Conservation (phyloP, 2,888 invertebrate species). For the Biston stratarius region DNA sequence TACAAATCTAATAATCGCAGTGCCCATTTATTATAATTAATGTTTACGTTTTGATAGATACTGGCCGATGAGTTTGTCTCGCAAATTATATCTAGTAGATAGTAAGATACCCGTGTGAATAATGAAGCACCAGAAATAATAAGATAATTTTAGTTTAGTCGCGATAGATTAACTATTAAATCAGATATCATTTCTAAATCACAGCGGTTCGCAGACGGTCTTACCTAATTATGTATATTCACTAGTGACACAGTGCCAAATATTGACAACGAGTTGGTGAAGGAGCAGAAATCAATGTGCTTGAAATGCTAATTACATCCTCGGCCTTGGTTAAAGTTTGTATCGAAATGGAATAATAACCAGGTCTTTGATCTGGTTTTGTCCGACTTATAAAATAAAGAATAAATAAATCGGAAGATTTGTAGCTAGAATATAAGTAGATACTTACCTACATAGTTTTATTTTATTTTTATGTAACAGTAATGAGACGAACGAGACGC, state of each 20-base stretch:
- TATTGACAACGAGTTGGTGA: conserved; percentile 24
- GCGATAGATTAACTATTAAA: not conserved
- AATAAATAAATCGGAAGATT: not conserved
- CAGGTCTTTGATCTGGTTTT: not conserved
- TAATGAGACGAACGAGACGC: too few relatives aligned
- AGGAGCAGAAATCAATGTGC: conserved; percentile 20
- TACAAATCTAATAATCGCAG: too few relatives aligned
- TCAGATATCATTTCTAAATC: conserved; percentile 19
- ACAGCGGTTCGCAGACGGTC: conserved; percentile 12
- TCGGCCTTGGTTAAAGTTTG: conserved; percentile 15
- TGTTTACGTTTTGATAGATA: too few relatives aligned
- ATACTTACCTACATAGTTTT: too few relatives aligned
- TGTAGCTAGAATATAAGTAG: not conserved
- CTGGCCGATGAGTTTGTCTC: too few relatives aligned
- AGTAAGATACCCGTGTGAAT: too few relatives aligned
- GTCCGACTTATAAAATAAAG: not conserved
- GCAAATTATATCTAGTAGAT: too few relatives aligned
- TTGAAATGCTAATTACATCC: conserved; percentile 20
- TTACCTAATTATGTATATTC: conserved; percentile 22
- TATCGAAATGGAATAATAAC: not conserved
- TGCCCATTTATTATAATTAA: too few relatives aligned
- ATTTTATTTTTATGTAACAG: too few relatives aligned
- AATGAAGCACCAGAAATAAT: too few relatives aligned
- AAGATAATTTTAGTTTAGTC: not conserved
- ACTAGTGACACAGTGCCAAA: conserved; percentile 19